These are phyloP conservation scores for Gambusia holbrooki DNA, from an alignment of 2,113 vertebrate species.

Conservation along the genomic window DNA sequence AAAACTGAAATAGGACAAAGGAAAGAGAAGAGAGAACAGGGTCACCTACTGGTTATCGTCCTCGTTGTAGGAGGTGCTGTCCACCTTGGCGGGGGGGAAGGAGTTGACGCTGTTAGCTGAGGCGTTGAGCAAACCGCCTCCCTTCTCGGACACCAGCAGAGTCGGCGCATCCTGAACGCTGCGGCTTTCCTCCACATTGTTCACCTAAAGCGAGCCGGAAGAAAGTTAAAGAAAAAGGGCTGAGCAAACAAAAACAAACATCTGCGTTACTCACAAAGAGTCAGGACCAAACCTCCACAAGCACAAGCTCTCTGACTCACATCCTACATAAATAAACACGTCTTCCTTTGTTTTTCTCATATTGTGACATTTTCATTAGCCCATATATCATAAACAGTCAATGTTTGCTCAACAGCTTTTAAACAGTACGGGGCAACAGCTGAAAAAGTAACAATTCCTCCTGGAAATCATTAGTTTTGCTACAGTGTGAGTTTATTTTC, in stretches of 20 bases:
- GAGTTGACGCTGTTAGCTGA: constrained; percentile 76
- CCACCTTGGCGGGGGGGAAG: constrained; percentile 71
- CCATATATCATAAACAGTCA: background rate
- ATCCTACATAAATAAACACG: constrained; percentile 19
- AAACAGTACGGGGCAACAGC: background rate
- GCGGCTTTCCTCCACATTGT: constrained; percentile 82
- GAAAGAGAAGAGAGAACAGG: background rate
- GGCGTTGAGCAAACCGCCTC: constrained; percentile 70
- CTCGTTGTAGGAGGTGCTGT: constrained; percentile 58
- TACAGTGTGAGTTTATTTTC: too few relatives aligned
- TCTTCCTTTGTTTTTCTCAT: background rate
- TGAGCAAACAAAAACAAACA: constrained; percentile 61
- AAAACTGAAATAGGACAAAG: background rate
- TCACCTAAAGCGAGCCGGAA: constrained; percentile 81
- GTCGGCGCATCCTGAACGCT: constrained; percentile 83
- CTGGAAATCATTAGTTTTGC: background rate
- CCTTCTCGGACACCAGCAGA: constrained; percentile 87
- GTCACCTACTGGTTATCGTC: constrained; percentile 76
- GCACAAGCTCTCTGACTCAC: constrained; percentile 14
- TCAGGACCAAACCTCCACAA: background rate
- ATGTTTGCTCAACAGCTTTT: rapidly evolving
- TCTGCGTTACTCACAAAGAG: constrained; percentile 8
- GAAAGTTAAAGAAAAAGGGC: constrained; percentile 32
- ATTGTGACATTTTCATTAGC: background rate
- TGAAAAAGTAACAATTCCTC: background rate